phyloP scores from a whole-genome alignment of 1,140 invertebrate genomes.

The roundworm (Caenorhabditis elegans) region DNA sequence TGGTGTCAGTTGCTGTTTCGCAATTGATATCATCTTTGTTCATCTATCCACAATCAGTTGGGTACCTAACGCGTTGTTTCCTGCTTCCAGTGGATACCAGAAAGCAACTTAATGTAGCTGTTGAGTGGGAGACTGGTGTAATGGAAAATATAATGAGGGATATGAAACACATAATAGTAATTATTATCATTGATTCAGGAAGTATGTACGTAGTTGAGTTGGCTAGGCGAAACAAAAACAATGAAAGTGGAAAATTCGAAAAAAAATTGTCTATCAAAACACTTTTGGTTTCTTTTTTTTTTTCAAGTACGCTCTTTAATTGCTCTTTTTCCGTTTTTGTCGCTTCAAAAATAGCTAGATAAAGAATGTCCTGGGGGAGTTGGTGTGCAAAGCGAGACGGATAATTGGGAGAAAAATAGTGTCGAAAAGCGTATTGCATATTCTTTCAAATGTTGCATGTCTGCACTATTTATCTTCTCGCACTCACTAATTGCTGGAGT shows the following conservation, averaged over 20 bases:
- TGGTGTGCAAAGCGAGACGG: not conserved
- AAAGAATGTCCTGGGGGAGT: too few species aligned
- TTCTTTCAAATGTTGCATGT: not conserved
- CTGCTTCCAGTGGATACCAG: not conserved
- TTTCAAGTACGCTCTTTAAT: not conserved
- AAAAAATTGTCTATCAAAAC: not conserved
- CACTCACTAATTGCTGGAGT: conserved; percentile 1
- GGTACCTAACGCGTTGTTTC: conserved; percentile 13
- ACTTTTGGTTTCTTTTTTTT: not conserved
- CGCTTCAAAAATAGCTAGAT: not conserved
- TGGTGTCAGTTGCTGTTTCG: conserved; percentile 23
- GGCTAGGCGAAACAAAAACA: too few species aligned
- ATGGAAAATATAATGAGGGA: too few species aligned
- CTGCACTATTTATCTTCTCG: conserved; percentile 11
- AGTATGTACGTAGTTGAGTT: too few species aligned
- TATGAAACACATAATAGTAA: too few species aligned
- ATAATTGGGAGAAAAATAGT: not conserved
- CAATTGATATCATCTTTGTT: conserved; percentile 29
- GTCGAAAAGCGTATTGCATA: not conserved
- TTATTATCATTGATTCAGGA: too few species aligned
- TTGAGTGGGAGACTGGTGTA: too few species aligned
- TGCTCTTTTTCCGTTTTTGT: not conserved
- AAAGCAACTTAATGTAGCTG: not conserved
- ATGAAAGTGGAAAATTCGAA: too few species aligned
- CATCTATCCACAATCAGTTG: conserved; percentile 9